Percentiles rank a stretch among this genome's conserved stretches.
Conservation (phyloP, 2,888 invertebrate genomes). For the Diaphora mendica region DNA sequence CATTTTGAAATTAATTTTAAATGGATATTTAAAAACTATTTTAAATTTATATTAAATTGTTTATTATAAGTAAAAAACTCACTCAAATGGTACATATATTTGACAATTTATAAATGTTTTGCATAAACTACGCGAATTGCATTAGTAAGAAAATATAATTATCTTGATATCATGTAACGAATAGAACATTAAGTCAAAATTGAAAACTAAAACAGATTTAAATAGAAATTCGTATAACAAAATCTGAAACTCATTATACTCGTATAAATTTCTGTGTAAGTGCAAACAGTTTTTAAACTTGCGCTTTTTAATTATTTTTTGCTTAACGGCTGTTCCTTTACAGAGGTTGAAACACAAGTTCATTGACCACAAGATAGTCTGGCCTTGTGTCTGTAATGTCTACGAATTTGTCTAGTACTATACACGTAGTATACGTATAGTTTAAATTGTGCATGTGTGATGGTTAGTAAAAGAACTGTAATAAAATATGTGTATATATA, state of each 20-base stretch:
- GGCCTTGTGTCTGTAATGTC: slow-evolving; percentile 69
- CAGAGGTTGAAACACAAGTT: slow-evolving; percentile 67
- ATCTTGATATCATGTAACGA: not conserved
- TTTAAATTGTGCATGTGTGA: slow-evolving; percentile 18
- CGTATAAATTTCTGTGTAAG: slow-evolving; percentile 38
- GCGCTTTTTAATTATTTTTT: slow-evolving; percentile 52
- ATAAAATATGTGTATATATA: slow-evolving; percentile 27
- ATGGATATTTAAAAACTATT: not conserved
- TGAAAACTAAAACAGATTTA: not conserved
- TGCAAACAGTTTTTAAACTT: slow-evolving; percentile 48
- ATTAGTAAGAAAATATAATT: not conserved
- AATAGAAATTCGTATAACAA: not conserved
- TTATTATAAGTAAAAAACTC: not conserved
- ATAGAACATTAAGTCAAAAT: not conserved
- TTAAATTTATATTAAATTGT: not conserved
- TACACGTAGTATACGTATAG: slow-evolving; percentile 22
- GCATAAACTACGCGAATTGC: not conserved
- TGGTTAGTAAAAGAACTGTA: slow-evolving; percentile 27
- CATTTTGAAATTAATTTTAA: not conserved
- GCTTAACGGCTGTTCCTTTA: slow-evolving; percentile 60
- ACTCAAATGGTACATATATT: not conserved
- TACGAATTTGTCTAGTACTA: slow-evolving; percentile 60
- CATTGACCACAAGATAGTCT: slow-evolving; percentile 75
- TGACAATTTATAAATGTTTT: not conserved
- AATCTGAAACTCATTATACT: slow-evolving; percentile 6